phyloP scores from a whole-genome alignment of 2,888 invertebrate genomes.

The Cryptophagus acutangulus region DNA sequence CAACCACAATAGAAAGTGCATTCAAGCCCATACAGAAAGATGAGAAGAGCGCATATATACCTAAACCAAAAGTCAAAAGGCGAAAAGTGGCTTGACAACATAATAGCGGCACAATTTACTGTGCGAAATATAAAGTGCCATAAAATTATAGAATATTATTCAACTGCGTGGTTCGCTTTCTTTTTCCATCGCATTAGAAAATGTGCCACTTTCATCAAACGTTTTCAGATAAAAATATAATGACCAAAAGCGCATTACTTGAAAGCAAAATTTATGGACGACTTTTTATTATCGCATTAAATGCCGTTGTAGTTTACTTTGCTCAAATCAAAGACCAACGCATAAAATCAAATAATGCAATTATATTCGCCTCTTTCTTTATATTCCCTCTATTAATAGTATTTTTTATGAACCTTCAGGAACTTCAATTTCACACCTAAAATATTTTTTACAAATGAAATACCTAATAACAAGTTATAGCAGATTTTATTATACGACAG shows the following conservation, averaged over 20 bases:
- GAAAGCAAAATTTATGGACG: slow-evolving; percentile 38
- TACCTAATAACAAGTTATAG: no score
- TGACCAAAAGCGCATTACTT: slow-evolving; percentile 34
- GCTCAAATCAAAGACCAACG: slow-evolving; percentile 26
- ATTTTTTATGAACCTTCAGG: no score
- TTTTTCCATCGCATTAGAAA: no score
- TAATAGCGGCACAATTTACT: slow-evolving; percentile 44
- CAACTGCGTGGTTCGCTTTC: no score
- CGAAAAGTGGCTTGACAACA: slow-evolving; percentile 41
- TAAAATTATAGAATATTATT: slow-evolving; percentile 47
- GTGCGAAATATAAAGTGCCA: slow-evolving; percentile 44
- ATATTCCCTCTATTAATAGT: no score
- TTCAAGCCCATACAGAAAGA: no score
- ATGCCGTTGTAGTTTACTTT: slow-evolving; percentile 31
- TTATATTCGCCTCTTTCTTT: not conserved
- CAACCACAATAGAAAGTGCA: slow-evolving; percentile 14
- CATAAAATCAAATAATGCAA: slow-evolving; percentile 22
- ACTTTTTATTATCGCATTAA: slow-evolving; percentile 36
- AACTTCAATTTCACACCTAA: no score
- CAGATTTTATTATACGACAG: no score
- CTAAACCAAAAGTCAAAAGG: slow-evolving; percentile 31
- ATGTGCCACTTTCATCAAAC: slow-evolving; percentile 39
- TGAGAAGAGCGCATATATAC: no score
- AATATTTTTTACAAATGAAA: no score
- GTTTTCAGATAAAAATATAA: slow-evolving; percentile 41